Evolutionary conservation across 2,797 vertebrate species (phyloP).

Genomic region (Rhinogobio ventralis): DNA sequence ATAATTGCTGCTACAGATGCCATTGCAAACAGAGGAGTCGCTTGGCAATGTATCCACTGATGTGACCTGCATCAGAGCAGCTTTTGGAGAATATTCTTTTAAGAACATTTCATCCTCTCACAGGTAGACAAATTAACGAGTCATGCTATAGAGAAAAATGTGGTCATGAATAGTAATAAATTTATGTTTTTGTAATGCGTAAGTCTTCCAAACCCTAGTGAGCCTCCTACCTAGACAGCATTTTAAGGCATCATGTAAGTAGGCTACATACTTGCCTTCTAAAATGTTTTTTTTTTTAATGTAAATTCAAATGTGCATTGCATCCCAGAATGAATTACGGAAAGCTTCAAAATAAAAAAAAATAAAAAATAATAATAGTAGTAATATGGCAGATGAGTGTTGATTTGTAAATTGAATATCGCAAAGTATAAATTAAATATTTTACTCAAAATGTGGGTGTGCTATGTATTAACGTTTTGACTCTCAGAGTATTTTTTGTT

Average conservation of each 20-base stretch:
- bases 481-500: not conserved
- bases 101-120: conserved; percentile 10
- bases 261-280: not conserved
- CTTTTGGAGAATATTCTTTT: conserved; percentile 3
- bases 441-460: too few relatives aligned
- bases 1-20: conserved; percentile 32
- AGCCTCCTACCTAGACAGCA: not conserved
- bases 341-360: not conserved
- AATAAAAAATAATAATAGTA: not conserved
- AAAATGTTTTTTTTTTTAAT: not conserved
- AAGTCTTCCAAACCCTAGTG: not conserved
- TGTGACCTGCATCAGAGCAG: not conserved
- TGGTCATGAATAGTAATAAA: conserved; percentile 4
- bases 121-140: not conserved
- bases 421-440: not conserved
- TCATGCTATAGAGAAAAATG: not conserved
- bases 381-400: not conserved
- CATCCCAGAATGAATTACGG: not conserved
- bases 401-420: not conserved
- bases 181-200: not conserved
- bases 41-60: not conserved
- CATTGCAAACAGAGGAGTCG: not conserved
- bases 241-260: not conserved
- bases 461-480: not conserved
- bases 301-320: too few relatives aligned